These are phyloP conservation scores for Samia ricini DNA, from an alignment of 1,140 invertebrate genomes.

Conservation along the genomic window DNA sequence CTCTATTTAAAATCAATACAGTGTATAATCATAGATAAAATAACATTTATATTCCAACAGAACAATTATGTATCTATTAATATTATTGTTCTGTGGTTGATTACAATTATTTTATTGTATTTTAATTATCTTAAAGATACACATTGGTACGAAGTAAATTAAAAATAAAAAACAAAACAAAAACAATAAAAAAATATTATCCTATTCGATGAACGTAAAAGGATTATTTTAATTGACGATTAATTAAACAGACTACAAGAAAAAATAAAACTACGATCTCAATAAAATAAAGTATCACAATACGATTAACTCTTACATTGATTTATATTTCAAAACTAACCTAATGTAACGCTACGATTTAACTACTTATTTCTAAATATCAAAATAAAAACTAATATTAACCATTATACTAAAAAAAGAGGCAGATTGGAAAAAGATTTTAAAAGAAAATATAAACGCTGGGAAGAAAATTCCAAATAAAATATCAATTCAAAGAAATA, in stretches of 20 bases:
- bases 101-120: neutral
- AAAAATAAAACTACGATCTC: neutral
- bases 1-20: too few species aligned
- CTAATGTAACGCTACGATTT: neutral
- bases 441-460: too few species aligned
- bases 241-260: constrained; percentile 5
- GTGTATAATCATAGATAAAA: too few species aligned
- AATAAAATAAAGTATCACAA: constrained; percentile 5
- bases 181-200: neutral
- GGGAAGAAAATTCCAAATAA: too few species aligned
- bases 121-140: neutral
- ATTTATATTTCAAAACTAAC: neutral
- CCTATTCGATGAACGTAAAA: neutral
- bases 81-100: neutral
- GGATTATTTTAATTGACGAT: neutral
- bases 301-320: neutral
- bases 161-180: neutral
- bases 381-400: neutral
- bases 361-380: constrained; percentile 5
- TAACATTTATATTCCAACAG: neutral
- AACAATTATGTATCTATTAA: neutral
- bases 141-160: neutral
- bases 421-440: neutral
- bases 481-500: too few species aligned
- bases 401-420: neutral